Evolutionary conservation across 2,888 invertebrate species (phyloP), one percentile per base, ranked within the genome.

Genomic region (Saturnia pavonia): DNA sequence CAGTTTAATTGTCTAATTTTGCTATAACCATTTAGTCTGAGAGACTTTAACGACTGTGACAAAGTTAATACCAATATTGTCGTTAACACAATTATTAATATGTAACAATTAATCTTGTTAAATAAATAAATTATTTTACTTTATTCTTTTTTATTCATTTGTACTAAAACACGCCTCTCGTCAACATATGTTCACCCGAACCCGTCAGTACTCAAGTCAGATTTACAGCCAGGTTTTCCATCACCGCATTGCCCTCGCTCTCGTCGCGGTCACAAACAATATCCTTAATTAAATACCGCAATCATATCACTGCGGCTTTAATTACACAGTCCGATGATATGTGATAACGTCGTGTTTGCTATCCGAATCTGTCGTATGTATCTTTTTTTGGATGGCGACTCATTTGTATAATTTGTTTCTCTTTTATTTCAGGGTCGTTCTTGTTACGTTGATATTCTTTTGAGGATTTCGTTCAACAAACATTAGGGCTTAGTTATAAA

Each of bases 231-330:
- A 22, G 80, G 86, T 85, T 89, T 89, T 87, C 78, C 82, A 82
- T 80, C 80, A 80, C 80, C 74, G 80, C 79, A 75, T 74, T 82
- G 87, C 80, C 87, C 85, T 87, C 82, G 78, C 78, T 75, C 70
- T 74, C 83, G 77, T 84, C 86, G 88, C 91, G 91, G 92, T 91
- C 91, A 92, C 90, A 87, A 76, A 92, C 90, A 87, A 76, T 85
- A 91, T 90, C 89, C 86, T 84, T 88, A 83, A 88, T 79, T 88
- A 92, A 92, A 92, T 91, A 92, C 76, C 75, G 78, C 81, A 85
- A 81, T 84, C 83, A 83, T 88, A 89, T 82, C 82, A 78, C 22
- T 40, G n/a, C 74, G 71, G 73, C 77, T 80, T 82, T 89, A 85
- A 89, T 88, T 90, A 88, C 86, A 88, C 75, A 87, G 90, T 89